These are phyloP conservation scores for Lasiurus cinereus DNA, from an alignment of 2,113 vertebrate species.

Conservation along the genomic window DNA sequence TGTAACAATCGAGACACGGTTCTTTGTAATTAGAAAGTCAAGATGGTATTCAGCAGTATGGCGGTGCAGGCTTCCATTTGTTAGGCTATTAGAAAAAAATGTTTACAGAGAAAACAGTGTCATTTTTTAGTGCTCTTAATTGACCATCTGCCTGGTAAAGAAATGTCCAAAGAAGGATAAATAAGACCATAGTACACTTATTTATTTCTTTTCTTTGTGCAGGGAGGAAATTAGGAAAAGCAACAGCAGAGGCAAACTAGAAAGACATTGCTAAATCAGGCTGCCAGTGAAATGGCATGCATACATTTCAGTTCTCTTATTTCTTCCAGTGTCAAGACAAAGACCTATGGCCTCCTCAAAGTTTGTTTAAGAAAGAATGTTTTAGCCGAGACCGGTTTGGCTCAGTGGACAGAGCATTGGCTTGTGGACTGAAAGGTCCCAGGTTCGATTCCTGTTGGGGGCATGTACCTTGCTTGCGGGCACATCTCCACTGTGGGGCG, in stretches of 20 bases:
- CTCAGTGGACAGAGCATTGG: too few relatives aligned
- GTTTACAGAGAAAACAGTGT: slow-evolving; percentile 93
- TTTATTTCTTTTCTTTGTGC: slow-evolving; percentile 90
- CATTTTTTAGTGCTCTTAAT: slow-evolving; percentile 94
- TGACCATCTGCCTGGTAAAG: slow-evolving; percentile 92
- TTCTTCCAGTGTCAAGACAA: slow-evolving; percentile 84
- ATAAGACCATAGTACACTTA: slow-evolving; percentile 89
- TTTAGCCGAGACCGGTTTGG: too few relatives aligned
- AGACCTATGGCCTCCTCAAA: slow-evolving; percentile 78
- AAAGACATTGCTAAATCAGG: slow-evolving; percentile 87
- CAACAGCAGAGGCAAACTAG: slow-evolving; percentile 85
- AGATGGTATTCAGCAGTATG: slow-evolving; percentile 92
- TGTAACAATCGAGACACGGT: slow-evolving; percentile 92
- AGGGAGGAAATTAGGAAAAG: slow-evolving; percentile 88
- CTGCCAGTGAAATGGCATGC: slow-evolving; percentile 85
- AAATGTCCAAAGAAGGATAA: slow-evolving; percentile 93
- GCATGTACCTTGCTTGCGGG: too few relatives aligned
- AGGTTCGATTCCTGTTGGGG: too few relatives aligned
- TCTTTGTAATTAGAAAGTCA: slow-evolving; percentile 94
- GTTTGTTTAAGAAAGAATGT: slow-evolving; percentile 71
- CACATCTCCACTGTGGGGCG: too few relatives aligned
- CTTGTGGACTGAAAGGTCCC: too few relatives aligned
- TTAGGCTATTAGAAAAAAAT: slow-evolving; percentile 93
- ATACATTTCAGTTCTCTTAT: slow-evolving; percentile 81
- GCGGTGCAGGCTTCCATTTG: slow-evolving; percentile 92